Conservation (phyloP, 2,888 invertebrate genomes). For the Ormyrus rosae region DNA sequence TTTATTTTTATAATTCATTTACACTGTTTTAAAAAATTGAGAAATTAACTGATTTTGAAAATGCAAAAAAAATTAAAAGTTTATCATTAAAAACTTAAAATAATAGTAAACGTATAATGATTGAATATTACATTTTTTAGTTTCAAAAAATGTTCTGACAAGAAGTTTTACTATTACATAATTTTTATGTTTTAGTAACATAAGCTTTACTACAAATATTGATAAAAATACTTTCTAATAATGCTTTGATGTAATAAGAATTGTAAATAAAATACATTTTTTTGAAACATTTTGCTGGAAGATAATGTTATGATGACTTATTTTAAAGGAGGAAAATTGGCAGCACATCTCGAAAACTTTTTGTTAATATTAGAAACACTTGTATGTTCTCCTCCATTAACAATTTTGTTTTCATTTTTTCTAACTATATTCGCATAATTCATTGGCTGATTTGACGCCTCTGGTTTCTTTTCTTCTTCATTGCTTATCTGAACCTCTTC, state of each 20-base stretch:
- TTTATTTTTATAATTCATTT: not conserved
- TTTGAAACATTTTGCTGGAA: too few relatives aligned
- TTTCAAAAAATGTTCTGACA: not conserved
- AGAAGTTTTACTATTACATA: not conserved
- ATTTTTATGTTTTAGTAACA: not conserved
- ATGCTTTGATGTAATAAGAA: too few relatives aligned
- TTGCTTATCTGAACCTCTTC: not conserved
- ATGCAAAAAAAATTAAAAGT: too few relatives aligned
- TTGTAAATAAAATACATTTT: too few relatives aligned
- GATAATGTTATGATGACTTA: not conserved
- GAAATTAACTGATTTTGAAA: too few relatives aligned
- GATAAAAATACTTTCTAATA: too few relatives aligned
- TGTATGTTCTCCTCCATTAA: not conserved
- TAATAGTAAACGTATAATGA: too few relatives aligned
- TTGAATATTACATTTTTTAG: too few relatives aligned
- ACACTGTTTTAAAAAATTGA: too few relatives aligned
- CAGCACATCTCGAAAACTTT: constrained; percentile 15
- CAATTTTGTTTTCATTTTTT: not conserved
- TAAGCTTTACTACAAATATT: not conserved
- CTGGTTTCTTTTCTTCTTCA: constrained; percentile 1
- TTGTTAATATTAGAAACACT: not conserved
- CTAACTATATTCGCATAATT: too few relatives aligned
- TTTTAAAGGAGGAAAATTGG: constrained; percentile 21
- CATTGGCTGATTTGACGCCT: too few relatives aligned
- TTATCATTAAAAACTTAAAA: not conserved